Evolutionary conservation across 2,113 vertebrate species (phyloP).

Genomic region (Gopherus flavomarginatus): DNA sequence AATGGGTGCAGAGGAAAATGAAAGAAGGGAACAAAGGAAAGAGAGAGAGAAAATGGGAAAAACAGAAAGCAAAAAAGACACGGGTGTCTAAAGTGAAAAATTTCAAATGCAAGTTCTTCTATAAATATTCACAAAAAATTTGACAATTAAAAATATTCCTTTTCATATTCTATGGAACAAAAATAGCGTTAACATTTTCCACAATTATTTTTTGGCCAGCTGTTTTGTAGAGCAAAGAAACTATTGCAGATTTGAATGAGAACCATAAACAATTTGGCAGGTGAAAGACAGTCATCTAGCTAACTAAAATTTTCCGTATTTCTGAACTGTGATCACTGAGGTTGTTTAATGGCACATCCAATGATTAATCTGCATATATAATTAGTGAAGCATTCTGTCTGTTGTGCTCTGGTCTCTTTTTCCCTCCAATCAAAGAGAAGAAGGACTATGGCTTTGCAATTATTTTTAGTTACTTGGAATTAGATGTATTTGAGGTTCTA

Average conservation of each 20-base stretch:
- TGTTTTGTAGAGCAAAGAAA: neutral
- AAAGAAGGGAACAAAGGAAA: neutral
- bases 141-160: neutral
- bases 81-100: neutral
- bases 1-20: neutral
- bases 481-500: neutral
- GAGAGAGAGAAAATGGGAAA: neutral
- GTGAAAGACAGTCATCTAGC: neutral
- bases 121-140: neutral
- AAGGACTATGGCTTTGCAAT: neutral
- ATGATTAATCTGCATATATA: neutral
- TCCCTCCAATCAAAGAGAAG: neutral
- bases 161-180: neutral
- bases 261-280: neutral
- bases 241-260: neutral
- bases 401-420: neutral
- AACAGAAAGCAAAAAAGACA: neutral
- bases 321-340: neutral
- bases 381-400: neutral
- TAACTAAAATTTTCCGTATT: neutral
- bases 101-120: neutral
- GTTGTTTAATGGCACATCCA: neutral
- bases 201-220: neutral
- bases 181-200: neutral
- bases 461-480: neutral